Percentiles rank a stretch among this genome's conserved stretches.
Evolutionary conservation across 2,888 invertebrate species (phyloP).

Genomic region (Siphlonurus alternatus): DNA sequence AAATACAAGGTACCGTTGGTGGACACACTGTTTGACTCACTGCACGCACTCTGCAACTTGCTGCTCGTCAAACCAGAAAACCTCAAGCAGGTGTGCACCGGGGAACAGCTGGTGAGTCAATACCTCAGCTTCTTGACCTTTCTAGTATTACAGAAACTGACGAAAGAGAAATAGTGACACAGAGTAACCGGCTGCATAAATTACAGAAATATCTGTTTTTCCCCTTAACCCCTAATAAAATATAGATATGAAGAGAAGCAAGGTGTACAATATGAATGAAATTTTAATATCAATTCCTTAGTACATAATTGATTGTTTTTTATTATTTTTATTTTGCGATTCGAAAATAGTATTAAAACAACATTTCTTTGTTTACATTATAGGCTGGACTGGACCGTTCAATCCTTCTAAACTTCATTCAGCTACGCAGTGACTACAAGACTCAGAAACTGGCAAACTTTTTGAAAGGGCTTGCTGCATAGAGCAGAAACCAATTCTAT

Average conservation of each 20-base stretch:
- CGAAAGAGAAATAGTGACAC: no score
- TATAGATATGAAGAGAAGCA: no score
- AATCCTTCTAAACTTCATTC: constrained; percentile 82
- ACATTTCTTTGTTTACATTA: constrained; percentile 22
- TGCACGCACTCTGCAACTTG: constrained; percentile 91
- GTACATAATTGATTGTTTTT: no score
- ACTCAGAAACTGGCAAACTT: constrained; percentile 56
- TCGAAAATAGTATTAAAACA: no score
- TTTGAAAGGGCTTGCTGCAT: constrained; percentile 27
- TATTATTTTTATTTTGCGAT: no score
- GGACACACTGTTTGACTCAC: constrained; percentile 78
- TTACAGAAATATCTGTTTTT: no score
- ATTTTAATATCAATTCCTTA: no score
- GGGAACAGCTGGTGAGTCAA: constrained; percentile 78
- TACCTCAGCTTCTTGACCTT: no score
- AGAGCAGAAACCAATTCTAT: constrained; percentile 5
- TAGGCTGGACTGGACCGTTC: constrained; percentile 82
- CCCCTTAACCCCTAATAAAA: no score
- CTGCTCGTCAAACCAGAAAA: constrained; percentile 91
- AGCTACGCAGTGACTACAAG: constrained; percentile 86
- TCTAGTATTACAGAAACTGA: no score
- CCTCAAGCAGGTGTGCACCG: constrained; percentile 84
- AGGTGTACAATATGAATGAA: no score
- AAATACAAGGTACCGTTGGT: constrained; percentile 59
- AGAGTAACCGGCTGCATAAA: no score